Base-by-base conservation (phyloP, 2,113 vertebrate genomes). In the Enhydra lutris region DNA sequence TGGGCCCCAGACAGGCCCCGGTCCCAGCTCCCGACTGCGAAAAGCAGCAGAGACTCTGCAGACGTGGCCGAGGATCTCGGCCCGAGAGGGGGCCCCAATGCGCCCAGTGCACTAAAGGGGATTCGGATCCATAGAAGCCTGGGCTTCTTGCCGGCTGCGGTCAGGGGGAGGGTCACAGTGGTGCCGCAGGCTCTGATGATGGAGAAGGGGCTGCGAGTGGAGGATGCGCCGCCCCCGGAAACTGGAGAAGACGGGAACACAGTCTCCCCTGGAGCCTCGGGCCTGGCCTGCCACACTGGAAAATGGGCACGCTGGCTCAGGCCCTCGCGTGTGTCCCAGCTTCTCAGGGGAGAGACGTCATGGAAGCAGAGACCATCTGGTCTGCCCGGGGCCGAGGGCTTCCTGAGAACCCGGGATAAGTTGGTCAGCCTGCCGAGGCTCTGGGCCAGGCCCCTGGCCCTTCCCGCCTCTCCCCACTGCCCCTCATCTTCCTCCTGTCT, bases 1-100 rank as follows among this genome's bases (percentile, higher is more conserved):
- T 0, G 0, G 52, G 1, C 50, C 31, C 29, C 26, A 12, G 1
- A 59, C 21, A 5, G 0, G 0, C 6, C 76, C 34, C n/a, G 0
- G 0, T 21, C 6, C 18, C 9, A 36, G 52, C 42, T 65, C n/a
- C 21, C 3, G 36, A 29, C 71, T 12, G 23, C 7, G 80, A 12
- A 1, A 0, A 24, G 42, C 18, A 31, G 15, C 11, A 1, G 39
- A 34, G 57, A 12, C 34, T 26, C 15, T 36, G 31, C 9, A 26
- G 18, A 18, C 1, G 2, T 29, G 24, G 85, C 24, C 4, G 17
- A 50, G 31, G 57, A 21, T 5, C 47, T 26, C 0, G 24, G 39
- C 36, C 18, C 4, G 17, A 55, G 21, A 63, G 78, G 47, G 3
- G 15, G 57, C 31, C 57, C 7, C 1, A 13, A 39, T 6, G 36